Evolutionary conservation across 2,113 vertebrate species (phyloP), one percentile per base, ranked within the genome.

Genomic region (Pelusios castaneus): DNA sequence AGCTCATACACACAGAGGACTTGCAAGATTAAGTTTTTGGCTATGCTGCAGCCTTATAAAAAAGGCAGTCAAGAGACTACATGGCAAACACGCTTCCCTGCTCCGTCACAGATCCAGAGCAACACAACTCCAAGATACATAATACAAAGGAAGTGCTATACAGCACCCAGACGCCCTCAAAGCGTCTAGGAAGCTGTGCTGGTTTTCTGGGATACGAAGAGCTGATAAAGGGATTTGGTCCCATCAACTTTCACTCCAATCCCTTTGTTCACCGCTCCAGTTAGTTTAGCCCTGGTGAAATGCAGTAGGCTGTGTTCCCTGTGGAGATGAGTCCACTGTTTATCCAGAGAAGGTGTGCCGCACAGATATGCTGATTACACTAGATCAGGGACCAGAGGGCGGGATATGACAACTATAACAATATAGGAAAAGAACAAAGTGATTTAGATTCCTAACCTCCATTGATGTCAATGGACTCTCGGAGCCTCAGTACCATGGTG

Each of bases 111-210:
- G 84, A 91, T 82, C 88, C 56, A 79, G 76, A 83, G 63, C 79
- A 90, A 79, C 91, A 83, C 91, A 94, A 41, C 93, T 89, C 63
- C 0, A 11, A 77, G 82, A 45, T 96, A 92, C 89, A 85, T 91
- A 95, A 80, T 63, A n/a, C n/a, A 8, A 22, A 0, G 9, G 52
- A 90, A 89, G 86, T 8, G 85, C 41, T 60, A 77, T 24, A 2
- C 34, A 31, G 82, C 85, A 78, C 84, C 52, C 2, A 0, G 73
- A 90, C 34, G 63, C 86, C 12, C 63, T 51, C 58, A 0, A 63
- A 81, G 75, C 31, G 56, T 89, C 85, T 49, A 34, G 67, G 80
- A 95, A 91, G 58, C 41, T 58, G 56, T 79, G 70, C 55, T 21
- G 24, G 27, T 6, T 84, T 5, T 4, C 29, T 1, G 5, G 47